Base-by-base conservation (phyloP, 2,797 vertebrate genomes). In the Falco columbarius region DNA sequence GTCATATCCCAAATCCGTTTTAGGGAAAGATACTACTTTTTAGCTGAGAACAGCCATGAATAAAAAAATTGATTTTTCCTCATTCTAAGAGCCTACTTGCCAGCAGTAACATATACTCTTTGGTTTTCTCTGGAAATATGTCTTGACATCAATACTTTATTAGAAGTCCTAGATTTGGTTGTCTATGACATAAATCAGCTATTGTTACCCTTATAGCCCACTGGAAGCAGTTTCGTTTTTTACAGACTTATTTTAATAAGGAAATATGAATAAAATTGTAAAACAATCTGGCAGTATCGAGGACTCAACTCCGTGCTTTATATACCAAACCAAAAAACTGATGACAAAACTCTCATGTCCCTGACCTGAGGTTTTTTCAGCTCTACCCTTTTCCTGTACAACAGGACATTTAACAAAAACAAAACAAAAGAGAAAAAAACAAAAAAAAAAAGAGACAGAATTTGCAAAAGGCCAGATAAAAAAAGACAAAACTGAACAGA, bases 351-450 rank as follows among this genome's bases (percentile, higher is more conserved):
- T 71, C 93, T 86, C 58, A 86, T 96, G 97, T 98, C 97, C 97
- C 96, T 97, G 98, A 98, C 98, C 98, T 90, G 97, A 98, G 97
- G 97, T 98, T 49, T 52, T 42, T 59, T 42, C 36, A 79, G 16
- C 40, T 86, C 42, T 63, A 26, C 30, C 38, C 36, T 67, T 98
- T 84, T 98, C 98, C 98, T 98, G 98, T 98, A 98, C 97, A 98
- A 98, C 94, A 96, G 98, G 97, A 98, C 98, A 98, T 98, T 98
- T 44, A 44, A 44, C 17, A 19, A 44, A 44, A 44, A 44, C 17
- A 44, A 44, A 44, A 17, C 42, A 44, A 44, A 44, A 44, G 7
- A 16, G 24, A 34, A 96, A 96, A 98, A 98, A 98, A 98, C 32
- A 98, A 98, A 83, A 95, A 66, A 71, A 38, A 34, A 63, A 91